phyloP scores from a whole-genome alignment of 2,888 invertebrate species.

The Agrochola lychnidis region DNA sequence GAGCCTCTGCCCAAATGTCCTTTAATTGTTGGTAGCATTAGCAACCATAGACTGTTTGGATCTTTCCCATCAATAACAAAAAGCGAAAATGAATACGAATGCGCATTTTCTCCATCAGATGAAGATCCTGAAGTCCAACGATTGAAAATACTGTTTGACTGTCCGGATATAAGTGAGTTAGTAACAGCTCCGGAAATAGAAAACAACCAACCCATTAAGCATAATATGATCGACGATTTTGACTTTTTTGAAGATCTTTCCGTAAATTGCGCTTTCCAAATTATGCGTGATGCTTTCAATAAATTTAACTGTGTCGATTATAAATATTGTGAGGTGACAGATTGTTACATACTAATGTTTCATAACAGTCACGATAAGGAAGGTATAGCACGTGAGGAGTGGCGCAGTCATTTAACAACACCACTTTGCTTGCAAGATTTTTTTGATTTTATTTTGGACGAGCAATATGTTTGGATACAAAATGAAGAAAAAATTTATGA shows the following conservation, averaged over 20 bases:
- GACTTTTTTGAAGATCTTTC: constrained; percentile 86
- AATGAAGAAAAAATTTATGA: constrained; percentile 83
- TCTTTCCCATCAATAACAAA: constrained; percentile 78
- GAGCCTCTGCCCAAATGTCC: constrained; percentile 78
- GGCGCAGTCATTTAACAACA: constrained; percentile 87
- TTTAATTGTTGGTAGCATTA: constrained; percentile 65
- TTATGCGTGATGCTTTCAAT: constrained; percentile 81
- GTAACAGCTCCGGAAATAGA: constrained; percentile 84
- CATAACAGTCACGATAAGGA: constrained; percentile 84
- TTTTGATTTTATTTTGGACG: constrained; percentile 88
- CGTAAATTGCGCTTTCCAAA: constrained; percentile 79
- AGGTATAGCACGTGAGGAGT: constrained; percentile 83
- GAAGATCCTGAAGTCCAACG: constrained; percentile 70
- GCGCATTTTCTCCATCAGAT: constrained; percentile 41
- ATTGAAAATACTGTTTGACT: constrained; percentile 82
- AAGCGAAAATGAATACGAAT: constrained; percentile 71
- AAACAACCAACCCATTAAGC: constrained; percentile 75
- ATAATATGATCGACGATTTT: constrained; percentile 84
- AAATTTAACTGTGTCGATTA: constrained; percentile 86
- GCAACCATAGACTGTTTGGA: constrained; percentile 65
- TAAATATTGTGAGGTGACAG: constrained; percentile 87
- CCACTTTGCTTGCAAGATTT: constrained; percentile 90
- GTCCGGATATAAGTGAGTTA: constrained; percentile 86
- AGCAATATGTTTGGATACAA: constrained; percentile 88
- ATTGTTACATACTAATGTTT: constrained; percentile 84